Evolutionary conservation across 92 coral and sea anemone genomes (phyloP).

Genomic region (Porites cylindrica): DNA sequence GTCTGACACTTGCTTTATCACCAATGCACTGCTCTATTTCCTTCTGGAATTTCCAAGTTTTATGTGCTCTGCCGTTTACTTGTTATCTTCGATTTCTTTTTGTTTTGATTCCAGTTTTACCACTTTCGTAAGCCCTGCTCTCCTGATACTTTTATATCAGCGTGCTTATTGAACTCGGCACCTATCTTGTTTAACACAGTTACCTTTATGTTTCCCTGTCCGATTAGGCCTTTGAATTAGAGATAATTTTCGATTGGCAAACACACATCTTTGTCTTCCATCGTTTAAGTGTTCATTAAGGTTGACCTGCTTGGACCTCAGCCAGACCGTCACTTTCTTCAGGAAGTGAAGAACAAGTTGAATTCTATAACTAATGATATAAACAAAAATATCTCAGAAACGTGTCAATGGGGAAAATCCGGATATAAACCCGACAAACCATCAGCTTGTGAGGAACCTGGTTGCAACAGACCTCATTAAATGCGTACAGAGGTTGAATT

Average conservation of each 20-base stretch:
- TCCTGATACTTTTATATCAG: constrained; percentile 13
- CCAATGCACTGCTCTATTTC: constrained; percentile 14
- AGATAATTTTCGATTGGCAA: constrained; percentile 12
- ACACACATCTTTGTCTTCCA: constrained; percentile 21
- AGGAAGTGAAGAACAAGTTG: no score
- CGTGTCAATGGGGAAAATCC: no score
- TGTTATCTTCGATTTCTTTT: constrained; percentile 32
- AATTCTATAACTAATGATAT: no score
- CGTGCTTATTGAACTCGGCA: constrained; percentile 22
- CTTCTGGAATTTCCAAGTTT: background rate
- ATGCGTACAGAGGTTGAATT: no score
- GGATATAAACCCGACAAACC: no score
- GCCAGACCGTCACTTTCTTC: no score
- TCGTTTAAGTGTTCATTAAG: constrained; percentile 16
- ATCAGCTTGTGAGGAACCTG: no score
- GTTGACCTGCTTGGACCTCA: background rate
- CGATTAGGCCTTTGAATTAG: constrained; percentile 12
- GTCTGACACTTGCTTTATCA: background rate
- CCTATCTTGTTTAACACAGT: constrained; percentile 20
- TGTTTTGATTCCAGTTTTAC: constrained; percentile 32
- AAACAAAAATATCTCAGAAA: no score
- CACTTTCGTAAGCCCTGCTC: constrained; percentile 31
- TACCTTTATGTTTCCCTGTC: constrained; percentile 16
- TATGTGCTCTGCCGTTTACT: constrained; percentile 14
- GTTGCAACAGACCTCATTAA: no score